These are phyloP conservation scores for Squalus acanthias DNA, from an alignment of 2,797 vertebrate species.

Conservation along the genomic window DNA sequence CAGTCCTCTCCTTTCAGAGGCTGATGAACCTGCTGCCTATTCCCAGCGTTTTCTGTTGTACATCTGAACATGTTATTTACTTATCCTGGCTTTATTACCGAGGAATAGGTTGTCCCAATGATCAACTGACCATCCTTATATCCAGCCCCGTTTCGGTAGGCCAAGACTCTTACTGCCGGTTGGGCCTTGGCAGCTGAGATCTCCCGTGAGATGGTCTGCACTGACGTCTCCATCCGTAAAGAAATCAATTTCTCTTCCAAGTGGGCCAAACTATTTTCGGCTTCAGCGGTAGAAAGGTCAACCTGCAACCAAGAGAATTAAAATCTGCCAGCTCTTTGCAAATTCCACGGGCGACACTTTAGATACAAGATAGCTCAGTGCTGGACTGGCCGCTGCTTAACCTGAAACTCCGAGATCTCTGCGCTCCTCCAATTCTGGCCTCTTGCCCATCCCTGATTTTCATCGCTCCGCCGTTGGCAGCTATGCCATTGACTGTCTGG, in stretches of 20 bases:
- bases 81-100: constrained; percentile 47
- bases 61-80: not conserved
- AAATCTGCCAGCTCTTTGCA: not conserved
- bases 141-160: constrained; percentile 55
- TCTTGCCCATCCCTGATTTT: not conserved
- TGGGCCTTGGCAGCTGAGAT: constrained; percentile 40
- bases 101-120: constrained; percentile 50
- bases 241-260: constrained; percentile 47
- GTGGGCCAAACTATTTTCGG: constrained; percentile 47
- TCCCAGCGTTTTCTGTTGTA: not conserved
- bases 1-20: not conserved
- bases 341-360: not conserved
- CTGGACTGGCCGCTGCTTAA: not conserved
- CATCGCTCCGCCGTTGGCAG: not conserved
- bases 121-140: constrained; percentile 52
- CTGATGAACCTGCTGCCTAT: not conserved
- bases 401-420: not conserved
- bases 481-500: not conserved
- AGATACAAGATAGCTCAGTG: not conserved
- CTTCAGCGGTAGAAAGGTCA: constrained; percentile 49
- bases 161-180: constrained; percentile 51
- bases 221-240: constrained; percentile 45
- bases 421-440: not conserved
- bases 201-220: constrained; percentile 36
- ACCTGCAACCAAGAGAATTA: constrained; percentile 43